Base-by-base conservation (phyloP, 1,140 invertebrate genomes). In the Dendroctonus ponderosae region DNA sequence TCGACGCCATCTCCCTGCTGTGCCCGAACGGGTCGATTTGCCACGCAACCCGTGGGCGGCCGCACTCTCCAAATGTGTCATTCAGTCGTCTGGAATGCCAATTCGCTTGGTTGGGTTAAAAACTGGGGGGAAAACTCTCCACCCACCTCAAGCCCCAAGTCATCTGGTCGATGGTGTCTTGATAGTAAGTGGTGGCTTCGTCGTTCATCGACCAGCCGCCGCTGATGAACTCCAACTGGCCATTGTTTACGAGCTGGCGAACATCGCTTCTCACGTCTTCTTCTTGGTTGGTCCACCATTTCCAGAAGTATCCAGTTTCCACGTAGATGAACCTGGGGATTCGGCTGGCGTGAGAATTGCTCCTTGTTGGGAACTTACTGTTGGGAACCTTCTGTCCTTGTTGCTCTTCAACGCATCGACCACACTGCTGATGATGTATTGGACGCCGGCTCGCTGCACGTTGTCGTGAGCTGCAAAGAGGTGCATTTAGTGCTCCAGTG, bases 391-490 rank as follows among this genome's bases (percentile, higher is more conserved):
- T 79, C 87, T 83, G 2, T 80, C 78, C 0, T 89, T 84, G 80
- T 96, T 86, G 66, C 88, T 85, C 65, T 86, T 74, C 0, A 98
- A 80, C 61, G 91, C 88, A 12, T 86, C 81, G 5, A 97, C 80
- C 0, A 96, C 93, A 0, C 92, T 92, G 77, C 96, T 93, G 7
- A 98, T 75, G 64, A 97, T 97, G 73, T 95, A 95, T 75, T 93
- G 89, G 0, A 95, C 93, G 2, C 90, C 91, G 8, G 90, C 91
- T 44, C 84, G 83, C 74, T 93, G 90, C 5, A 90, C 90, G 1
- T 75, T 76, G 11, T 85, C 83, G 7, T 82, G 82, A 77, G 84
- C 89, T 92, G 74, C 44, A 80, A 77, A 39, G 1, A 26, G 26
- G 1, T 26, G 26, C 26, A n/a, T n/a, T n/a, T n/a, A n/a, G n/a